These are phyloP conservation scores for Thaumetopoea pityocampa DNA, from an alignment of 1,140 invertebrate species.

Conservation along the genomic window DNA sequence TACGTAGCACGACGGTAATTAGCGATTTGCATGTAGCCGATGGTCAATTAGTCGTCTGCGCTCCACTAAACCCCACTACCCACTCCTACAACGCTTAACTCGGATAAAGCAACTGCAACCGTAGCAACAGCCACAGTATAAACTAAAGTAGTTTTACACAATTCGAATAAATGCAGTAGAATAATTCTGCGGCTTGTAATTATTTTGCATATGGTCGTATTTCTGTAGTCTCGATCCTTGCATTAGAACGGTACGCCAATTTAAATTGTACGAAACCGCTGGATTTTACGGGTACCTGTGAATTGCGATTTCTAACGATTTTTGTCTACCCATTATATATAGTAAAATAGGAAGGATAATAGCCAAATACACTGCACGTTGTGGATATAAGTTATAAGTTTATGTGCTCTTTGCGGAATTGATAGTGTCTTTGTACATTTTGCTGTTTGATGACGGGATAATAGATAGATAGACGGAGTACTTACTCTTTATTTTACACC, in stretches of 20 bases:
- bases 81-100: constrained; percentile 19
- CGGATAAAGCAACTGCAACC: constrained; percentile 9
- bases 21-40: constrained; percentile 48
- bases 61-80: constrained; percentile 24
- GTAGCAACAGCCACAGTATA: constrained; percentile 15
- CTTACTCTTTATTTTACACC: no score
- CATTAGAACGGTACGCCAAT: constrained; percentile 30
- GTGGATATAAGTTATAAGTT: constrained; percentile 51
- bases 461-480: background rate
- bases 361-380: constrained; percentile 49
- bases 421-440: constrained; percentile 40
- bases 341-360: constrained; percentile 66
- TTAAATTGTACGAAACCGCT: constrained; percentile 34
- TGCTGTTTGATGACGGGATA: constrained; percentile 19
- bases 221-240: constrained; percentile 14
- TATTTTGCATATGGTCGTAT: constrained; percentile 1
- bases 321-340: constrained; percentile 65
- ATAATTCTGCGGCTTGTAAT: background rate
- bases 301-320: constrained; percentile 63
- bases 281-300: constrained; percentile 60
- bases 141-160: background rate
- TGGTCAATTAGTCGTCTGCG: constrained; percentile 49
- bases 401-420: constrained; percentile 38
- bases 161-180: background rate
- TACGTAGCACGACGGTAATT: constrained; percentile 40